Percentiles rank a stretch among this genome's conserved stretches.
Conservation (phyloP, 2,888 invertebrate species). For the Abrostola tripartita region DNA sequence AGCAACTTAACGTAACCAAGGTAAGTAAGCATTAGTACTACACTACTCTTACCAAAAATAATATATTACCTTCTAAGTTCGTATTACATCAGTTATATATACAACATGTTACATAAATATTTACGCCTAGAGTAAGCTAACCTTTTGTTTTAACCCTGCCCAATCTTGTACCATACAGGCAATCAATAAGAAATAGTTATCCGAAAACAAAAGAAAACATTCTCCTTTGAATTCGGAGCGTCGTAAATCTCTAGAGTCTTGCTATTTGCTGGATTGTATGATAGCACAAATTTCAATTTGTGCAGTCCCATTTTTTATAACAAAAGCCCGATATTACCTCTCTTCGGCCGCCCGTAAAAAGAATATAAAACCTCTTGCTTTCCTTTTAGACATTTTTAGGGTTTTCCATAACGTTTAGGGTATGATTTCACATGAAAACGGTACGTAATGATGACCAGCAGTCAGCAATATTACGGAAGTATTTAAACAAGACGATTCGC, state of each 20-base stretch:
- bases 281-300: slow-evolving; percentile 59
- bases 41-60: too few relatives aligned
- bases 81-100: too few relatives aligned
- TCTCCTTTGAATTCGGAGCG: slow-evolving; percentile 44
- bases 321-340: slow-evolving; percentile 54
- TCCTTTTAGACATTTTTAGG: slow-evolving; percentile 35
- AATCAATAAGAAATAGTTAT: slow-evolving; percentile 38
- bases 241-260: slow-evolving; percentile 51
- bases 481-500: slow-evolving; percentile 24
- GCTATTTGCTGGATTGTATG: slow-evolving; percentile 44
- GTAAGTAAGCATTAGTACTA: too few relatives aligned
- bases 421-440: slow-evolving; percentile 42
- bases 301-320: slow-evolving; percentile 56
- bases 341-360: slow-evolving; percentile 53
- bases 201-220: slow-evolving; percentile 29
- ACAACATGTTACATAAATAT: too few relatives aligned
- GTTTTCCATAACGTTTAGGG: slow-evolving; percentile 46
- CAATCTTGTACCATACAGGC: slow-evolving; percentile 31
- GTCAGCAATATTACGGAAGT: slow-evolving; percentile 13
- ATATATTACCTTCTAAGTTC: too few relatives aligned
- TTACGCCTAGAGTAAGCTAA: not conserved
- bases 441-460: slow-evolving; percentile 25
- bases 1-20: too few relatives aligned
- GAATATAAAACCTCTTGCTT: slow-evolving; percentile 40
- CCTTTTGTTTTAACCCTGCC: slow-evolving; percentile 1